Evolutionary conservation across 2,113 vertebrate genomes (phyloP).

Genomic region (Halichoerus grypus): DNA sequence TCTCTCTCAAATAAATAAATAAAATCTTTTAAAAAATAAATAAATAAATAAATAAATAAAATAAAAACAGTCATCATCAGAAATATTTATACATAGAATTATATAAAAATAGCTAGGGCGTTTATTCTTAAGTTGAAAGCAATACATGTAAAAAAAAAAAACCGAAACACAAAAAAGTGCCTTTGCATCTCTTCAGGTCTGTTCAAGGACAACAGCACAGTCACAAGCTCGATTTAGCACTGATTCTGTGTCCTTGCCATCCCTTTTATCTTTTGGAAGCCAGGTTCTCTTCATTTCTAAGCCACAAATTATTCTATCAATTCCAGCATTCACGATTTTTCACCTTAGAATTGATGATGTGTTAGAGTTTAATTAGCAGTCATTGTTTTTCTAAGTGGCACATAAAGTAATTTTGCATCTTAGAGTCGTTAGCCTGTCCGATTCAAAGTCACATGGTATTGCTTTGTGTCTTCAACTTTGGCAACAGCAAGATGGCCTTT

Average conservation of each 20-base stretch:
- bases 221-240: neutral
- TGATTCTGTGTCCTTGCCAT: neutral
- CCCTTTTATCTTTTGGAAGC: constrained; percentile 5
- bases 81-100: neutral
- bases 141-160: neutral
- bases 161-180: neutral
- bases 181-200: neutral
- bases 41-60: too few species aligned
- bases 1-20: too few species aligned
- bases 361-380: neutral
- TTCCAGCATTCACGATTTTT: constrained; percentile 16
- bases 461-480: neutral
- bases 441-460: neutral
- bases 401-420: neutral
- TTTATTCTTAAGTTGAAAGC: constrained; percentile 22
- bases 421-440: neutral
- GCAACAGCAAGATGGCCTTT: neutral
- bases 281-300: constrained; percentile 12
- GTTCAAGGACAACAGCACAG: neutral
- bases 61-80: neutral
- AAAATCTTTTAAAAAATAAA: too few species aligned
- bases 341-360: neutral
- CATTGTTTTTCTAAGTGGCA: neutral
- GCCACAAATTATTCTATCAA: neutral
- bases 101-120: neutral